Evolutionary conservation across 2,797 vertebrate species (phyloP), one percentile per base, ranked within the genome.

Genomic region (Novumbra hubbsi): DNA sequence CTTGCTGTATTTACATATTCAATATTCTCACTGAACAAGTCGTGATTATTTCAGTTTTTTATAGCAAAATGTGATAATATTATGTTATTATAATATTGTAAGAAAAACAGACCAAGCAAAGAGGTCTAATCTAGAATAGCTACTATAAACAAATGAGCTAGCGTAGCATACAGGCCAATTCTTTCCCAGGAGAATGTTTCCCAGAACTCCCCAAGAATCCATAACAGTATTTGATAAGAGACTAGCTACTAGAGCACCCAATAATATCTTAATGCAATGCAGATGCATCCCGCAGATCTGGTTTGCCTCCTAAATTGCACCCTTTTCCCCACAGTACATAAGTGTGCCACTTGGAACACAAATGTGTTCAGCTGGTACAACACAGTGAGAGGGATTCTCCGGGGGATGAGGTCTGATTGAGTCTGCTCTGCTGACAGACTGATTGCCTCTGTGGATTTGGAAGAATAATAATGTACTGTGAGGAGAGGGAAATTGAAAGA

Each of bases 371-470:
- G 32, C 67, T 68, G 41, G 12, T 49, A 41, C 9, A 41, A 68
- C 19, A 34, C 30, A 3, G 34, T n/a, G 15, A 41, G 21, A 55
- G 27, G 27, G 68, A 52, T 17, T 9, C 16, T 55, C 27, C 30
- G 5, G 8, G 49, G 16, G 19, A 67, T 19, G 65, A 67, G 19
- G 34, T 27, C 38, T 38, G 70, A 24, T 11, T 84, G 85, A 87
- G 84, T 89, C 80, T 86, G 84, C 82, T 74, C 77, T 82, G 83
- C 87, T 87, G 86, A 87, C 87, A 83, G 82, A 83, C 85, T 88
- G 89, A 91, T 86, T 88, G 85, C 69, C 78, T 75, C 77, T 21
- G 27, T 73, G 74, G 78, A 83, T 76, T 83, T 81, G 87, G 52
- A 83, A 84, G 84, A 85, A 84, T 84, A 86, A 84, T 88, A 88